Percentiles rank a stretch among this genome's conserved stretches.
These are phyloP conservation scores for Ianthella basta DNA, from an alignment of 37 sponge, comb jelly and placozoan species.

Conservation along the genomic window DNA sequence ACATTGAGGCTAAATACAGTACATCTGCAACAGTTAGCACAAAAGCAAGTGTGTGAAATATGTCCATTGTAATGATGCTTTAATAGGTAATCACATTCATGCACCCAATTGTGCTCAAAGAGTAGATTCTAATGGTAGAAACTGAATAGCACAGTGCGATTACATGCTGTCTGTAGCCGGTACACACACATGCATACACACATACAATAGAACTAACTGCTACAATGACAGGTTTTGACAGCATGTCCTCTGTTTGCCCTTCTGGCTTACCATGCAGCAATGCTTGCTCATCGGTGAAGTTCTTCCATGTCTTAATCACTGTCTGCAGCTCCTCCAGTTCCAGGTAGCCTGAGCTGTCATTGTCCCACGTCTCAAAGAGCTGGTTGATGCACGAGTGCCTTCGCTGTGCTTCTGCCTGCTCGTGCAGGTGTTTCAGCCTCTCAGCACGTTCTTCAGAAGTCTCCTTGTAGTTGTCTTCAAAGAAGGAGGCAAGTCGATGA, in stretches of 20 bases:
- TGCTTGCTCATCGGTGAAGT: constrained; percentile 36
- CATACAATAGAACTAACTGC: neutral
- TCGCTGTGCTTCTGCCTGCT: neutral
- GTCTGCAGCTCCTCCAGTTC: constrained; percentile 68
- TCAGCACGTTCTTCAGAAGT: constrained; percentile 34
- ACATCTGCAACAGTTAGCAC: too few relatives aligned
- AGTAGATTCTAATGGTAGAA: too few relatives aligned
- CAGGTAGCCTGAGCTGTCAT: constrained; percentile 71
- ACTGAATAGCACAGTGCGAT: too few relatives aligned
- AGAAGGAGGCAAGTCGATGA: constrained; percentile 32
- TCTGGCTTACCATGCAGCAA: constrained; percentile 34
- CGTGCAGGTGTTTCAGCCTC: constrained; percentile 4
- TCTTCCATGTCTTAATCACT: constrained; percentile 72
- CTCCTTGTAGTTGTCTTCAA: constrained; percentile 49
- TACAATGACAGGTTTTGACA: too few relatives aligned
- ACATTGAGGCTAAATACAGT: too few relatives aligned
- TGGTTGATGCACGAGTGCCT: constrained; percentile 33
- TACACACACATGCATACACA: constrained; percentile 7
- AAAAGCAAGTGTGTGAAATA: too few relatives aligned
- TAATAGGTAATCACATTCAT: too few relatives aligned
- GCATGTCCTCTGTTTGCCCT: too few relatives aligned
- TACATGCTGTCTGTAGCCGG: too few relatives aligned
- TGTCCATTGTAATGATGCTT: too few relatives aligned
- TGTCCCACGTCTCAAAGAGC: constrained; percentile 86
- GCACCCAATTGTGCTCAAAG: too few relatives aligned